A percentile compares a stretch with the other conserved stretches of the same genome.
phyloP scores from a whole-genome alignment of 1,140 invertebrate genomes.

The Choristoneura fumiferana region DNA sequence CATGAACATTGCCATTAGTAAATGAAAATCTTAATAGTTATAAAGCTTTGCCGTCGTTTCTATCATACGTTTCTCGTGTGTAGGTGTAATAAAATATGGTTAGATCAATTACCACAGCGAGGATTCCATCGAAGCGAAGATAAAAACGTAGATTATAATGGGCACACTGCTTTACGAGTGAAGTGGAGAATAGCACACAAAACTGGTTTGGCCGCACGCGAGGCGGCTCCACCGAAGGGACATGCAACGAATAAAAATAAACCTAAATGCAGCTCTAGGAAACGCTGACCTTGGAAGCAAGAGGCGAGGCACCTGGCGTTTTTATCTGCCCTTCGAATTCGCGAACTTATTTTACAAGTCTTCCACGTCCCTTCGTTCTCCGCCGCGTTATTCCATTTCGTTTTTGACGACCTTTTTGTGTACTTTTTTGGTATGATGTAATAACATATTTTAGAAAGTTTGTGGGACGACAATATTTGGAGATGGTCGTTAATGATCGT shows the following conservation, averaged over 20 bases:
- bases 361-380: constrained; percentile 28
- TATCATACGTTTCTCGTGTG: background rate
- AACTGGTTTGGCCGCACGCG: constrained; percentile 74
- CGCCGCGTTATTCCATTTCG: constrained; percentile 27
- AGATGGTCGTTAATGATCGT: constrained; percentile 6
- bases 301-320: constrained; percentile 74
- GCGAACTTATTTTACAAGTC: constrained; percentile 59
- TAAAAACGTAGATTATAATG: constrained; percentile 54
- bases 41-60: background rate
- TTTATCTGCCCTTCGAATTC: constrained; percentile 71
- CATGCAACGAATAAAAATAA: constrained; percentile 75
- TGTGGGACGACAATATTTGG: constrained; percentile 27
- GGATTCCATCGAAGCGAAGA: constrained; percentile 35
- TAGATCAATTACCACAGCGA: constrained; percentile 30
- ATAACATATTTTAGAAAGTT: constrained; percentile 22
- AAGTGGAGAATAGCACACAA: constrained; percentile 54
- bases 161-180: constrained; percentile 52
- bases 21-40: background rate
- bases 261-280: constrained; percentile 77
- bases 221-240: constrained; percentile 61
- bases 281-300: constrained; percentile 73
- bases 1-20: background rate
- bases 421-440: constrained; percentile 11
- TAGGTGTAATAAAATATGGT: constrained; percentile 2
- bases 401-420: constrained; percentile 3